Base-by-base conservation (phyloP, 2,888 invertebrate species). In the Bellardia pandia region DNA sequence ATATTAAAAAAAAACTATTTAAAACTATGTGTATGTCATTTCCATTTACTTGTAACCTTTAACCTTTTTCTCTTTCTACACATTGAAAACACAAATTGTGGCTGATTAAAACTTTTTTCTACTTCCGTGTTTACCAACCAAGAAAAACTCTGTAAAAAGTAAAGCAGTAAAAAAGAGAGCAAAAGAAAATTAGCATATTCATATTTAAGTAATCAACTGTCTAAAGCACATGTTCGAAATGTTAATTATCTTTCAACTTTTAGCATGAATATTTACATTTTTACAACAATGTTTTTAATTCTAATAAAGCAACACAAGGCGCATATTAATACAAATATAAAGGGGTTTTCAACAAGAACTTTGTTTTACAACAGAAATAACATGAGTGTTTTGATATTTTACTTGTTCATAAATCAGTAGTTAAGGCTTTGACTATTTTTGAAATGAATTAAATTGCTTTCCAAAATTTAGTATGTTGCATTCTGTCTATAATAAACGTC, bases 231-330 rank as follows among this genome's bases (percentile, higher is more conserved):
- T 85, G 75, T 56, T 76, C 16, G 45, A 76, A 79, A 85, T 85
- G 80, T 80, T 80, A 85, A 80, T 80, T 85, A 76, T 80, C 68
- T 64, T 71, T 48, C 14, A 68, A 58, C 48, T 68, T 45, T 85
- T 53, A 60, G n/a, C 74, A 60, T 77, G 77, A 86, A 71, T 86
- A 68, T 82, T 80, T 64, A 79, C 69, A 53, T 75, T 62, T 79
- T 76, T 56, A 56, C 56, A 85, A 71, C 69, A 62, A 60, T 60
- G 51, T 72, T 68, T 71, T 78, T 58, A 58, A 16, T 30, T 37
- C 53, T 72, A 72, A 40, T 14, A 56, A 68, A 68, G 48, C 45
- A 68, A 23, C 4, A 30, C 14, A 11, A 51, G n/a, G n/a, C 30
- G 16, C 40, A 42, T n/a, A 74, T 13, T 40, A 13, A 23, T 40